Conservation (phyloP, 2,888 invertebrate species). For the Tipula vernalis region DNA sequence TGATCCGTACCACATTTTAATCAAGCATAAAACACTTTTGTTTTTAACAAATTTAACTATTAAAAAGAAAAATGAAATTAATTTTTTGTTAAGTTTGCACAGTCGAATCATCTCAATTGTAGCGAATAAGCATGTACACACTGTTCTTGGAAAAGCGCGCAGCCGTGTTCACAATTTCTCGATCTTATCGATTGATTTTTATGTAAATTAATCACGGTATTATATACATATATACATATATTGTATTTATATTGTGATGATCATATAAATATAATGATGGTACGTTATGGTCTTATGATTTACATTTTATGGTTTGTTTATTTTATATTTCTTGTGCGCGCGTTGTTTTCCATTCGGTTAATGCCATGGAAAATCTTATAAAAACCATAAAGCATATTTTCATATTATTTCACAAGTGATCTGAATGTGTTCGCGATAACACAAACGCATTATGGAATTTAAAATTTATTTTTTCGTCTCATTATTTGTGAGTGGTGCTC, state of each 20-base stretch:
- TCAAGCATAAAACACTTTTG: neutral
- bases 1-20: neutral
- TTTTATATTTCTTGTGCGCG: neutral
- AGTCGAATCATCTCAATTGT: neutral
- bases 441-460: neutral
- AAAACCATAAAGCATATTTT: neutral
- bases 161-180: neutral
- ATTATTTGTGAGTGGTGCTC: neutral
- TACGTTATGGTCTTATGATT: conserved; percentile 11
- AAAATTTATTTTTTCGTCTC: neutral
- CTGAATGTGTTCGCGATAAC: neutral
- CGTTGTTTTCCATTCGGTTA: neutral
- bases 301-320: neutral
- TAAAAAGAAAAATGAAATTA: neutral
- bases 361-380: neutral
- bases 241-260: neutral
- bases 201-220: neutral
- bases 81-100: too few relatives aligned
- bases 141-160: neutral
- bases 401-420: neutral
- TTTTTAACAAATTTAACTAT: neutral
- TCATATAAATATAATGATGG: neutral
- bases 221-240: neutral
- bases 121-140: neutral
- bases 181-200: neutral